Percentiles rank a stretch among this genome's conserved stretches.
These are phyloP conservation scores for Neogobius melanostomus DNA, from an alignment of 2,113 vertebrate species.

Conservation along the genomic window DNA sequence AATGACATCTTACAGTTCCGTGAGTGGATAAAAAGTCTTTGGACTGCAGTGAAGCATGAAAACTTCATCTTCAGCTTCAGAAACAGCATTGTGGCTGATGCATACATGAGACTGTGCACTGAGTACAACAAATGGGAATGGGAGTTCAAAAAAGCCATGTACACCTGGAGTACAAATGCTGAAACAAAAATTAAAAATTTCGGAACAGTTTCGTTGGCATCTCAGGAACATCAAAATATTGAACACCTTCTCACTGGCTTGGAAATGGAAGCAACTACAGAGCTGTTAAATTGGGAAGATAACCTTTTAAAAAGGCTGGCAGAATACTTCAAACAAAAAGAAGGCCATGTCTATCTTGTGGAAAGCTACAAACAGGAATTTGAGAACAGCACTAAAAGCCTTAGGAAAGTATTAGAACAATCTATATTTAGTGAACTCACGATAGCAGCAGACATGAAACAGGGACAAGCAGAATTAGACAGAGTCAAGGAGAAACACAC, in stretches of 20 bases:
- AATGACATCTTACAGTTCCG: constrained; percentile 39
- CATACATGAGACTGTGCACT: constrained; percentile 56
- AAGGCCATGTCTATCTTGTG: constrained; percentile 47
- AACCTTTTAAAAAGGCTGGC: constrained; percentile 32
- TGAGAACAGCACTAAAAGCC: constrained; percentile 35
- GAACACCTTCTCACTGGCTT: constrained; percentile 22
- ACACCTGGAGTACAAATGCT: constrained; percentile 39
- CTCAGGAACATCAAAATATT: neutral
- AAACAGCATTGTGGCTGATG: constrained; percentile 61
- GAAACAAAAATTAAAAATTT: constrained; percentile 55
- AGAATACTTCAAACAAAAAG: constrained; percentile 41
- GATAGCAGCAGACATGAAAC: constrained; percentile 15
- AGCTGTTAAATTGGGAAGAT: constrained; percentile 32
- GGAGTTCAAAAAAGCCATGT: constrained; percentile 52
- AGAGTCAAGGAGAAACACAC: constrained; percentile 38
- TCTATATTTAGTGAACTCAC: constrained; percentile 27
- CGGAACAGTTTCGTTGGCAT: constrained; percentile 14
- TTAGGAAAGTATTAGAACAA: constrained; percentile 28
- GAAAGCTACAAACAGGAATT: constrained; percentile 53
- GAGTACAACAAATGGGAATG: constrained; percentile 60
- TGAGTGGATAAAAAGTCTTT: constrained; percentile 56
- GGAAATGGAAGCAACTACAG: constrained; percentile 26
- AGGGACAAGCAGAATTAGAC: constrained; percentile 31
- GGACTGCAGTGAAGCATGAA: constrained; percentile 64
- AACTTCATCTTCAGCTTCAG: constrained; percentile 69